These are phyloP conservation scores for Centropus bengalensis DNA, from an alignment of 2,113 vertebrate species.

Conservation along the genomic window DNA sequence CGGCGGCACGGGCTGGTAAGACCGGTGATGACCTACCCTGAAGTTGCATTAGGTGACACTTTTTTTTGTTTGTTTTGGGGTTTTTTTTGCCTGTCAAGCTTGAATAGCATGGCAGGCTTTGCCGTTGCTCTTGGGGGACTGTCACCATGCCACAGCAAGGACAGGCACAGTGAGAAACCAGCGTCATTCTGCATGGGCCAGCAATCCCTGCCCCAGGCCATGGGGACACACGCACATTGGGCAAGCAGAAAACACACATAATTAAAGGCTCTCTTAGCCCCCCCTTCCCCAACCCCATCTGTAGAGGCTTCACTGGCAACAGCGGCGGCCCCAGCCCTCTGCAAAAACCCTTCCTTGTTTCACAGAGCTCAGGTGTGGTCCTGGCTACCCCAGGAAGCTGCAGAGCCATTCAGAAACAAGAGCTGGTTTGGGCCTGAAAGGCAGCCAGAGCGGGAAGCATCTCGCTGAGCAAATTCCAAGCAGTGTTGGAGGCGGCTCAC, in stretches of 20 bases:
- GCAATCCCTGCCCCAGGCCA: neutral
- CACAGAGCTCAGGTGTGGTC: neutral
- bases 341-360: neutral
- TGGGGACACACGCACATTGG: neutral
- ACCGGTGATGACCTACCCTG: neutral
- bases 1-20: fast-evolving
- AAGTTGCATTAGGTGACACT: neutral
- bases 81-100: neutral
- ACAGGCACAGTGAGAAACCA: neutral
- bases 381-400: neutral
- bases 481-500: neutral
- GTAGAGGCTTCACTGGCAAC: neutral
- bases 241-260: neutral
- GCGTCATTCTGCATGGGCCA: neutral
- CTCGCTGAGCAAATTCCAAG: neutral
- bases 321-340: neutral
- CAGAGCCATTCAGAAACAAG: neutral
- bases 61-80: too few species aligned
- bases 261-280: neutral
- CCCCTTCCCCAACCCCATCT: neutral
- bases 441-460: neutral
- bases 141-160: neutral
- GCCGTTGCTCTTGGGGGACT: neutral
- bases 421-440: neutral
- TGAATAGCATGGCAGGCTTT: neutral